These are phyloP conservation scores for Allobates femoralis DNA, from an alignment of 2,797 vertebrate genomes.

Conservation along the genomic window DNA sequence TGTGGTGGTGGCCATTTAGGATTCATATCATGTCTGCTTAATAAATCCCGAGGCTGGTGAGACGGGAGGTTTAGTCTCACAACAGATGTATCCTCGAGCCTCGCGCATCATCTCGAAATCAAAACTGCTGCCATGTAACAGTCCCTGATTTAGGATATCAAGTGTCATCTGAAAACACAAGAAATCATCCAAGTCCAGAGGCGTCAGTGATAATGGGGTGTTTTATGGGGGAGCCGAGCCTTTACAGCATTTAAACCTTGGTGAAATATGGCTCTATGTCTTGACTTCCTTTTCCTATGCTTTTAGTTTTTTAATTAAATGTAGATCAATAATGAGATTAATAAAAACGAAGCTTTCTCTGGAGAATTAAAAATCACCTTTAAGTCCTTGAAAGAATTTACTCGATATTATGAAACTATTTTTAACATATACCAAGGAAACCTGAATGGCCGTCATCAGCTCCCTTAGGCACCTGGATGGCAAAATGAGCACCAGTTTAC, in stretches of 20 bases:
- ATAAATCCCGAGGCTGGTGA: conserved; percentile 50
- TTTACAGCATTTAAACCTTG: not conserved
- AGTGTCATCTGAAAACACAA: conserved; percentile 20
- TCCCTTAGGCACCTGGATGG: no score
- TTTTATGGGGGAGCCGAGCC: not conserved
- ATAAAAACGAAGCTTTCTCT: not conserved
- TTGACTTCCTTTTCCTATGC: conserved; percentile 1
- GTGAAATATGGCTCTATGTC: not conserved
- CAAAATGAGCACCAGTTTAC: no score
- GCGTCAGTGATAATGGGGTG: not conserved
- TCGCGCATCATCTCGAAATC: conserved; percentile 63
- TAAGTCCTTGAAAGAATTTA: not conserved
- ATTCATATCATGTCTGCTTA: conserved; percentile 42
- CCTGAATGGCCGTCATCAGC: no score
- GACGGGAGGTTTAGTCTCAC: conserved; percentile 13
- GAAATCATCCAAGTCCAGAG: not conserved
- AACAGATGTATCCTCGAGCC: conserved; percentile 40
- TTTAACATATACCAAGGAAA: no score
- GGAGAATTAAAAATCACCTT: conserved; percentile 7
- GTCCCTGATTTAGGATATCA: conserved; percentile 57
- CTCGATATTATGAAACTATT: not conserved
- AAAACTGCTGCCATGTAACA: conserved; percentile 70
- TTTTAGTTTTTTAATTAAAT: conserved; percentile 31
- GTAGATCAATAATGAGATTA: conserved; percentile 19
- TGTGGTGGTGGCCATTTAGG: not conserved